Percentiles rank a stretch among this genome's conserved stretches.
Evolutionary conservation across 2,888 invertebrate genomes (phyloP).

Genomic region (Ormyrus rosae): DNA sequence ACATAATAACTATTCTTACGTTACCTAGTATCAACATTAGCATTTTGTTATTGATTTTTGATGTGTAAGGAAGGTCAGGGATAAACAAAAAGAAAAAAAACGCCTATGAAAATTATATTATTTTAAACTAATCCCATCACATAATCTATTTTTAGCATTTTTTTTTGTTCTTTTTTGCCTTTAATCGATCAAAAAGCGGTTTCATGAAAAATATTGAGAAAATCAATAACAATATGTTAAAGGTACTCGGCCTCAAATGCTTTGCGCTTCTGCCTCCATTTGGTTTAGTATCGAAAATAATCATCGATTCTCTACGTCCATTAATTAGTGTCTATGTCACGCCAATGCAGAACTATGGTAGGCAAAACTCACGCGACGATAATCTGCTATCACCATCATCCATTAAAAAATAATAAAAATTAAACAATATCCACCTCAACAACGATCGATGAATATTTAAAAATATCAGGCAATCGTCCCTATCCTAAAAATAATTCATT

Average conservation of each 20-base stretch:
- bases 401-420: constrained; percentile 33
- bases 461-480: constrained; percentile 40
- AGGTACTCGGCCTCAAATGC: constrained; percentile 55
- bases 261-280: constrained; percentile 47
- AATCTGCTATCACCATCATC: constrained; percentile 28
- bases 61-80: neutral
- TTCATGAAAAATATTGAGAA: constrained; percentile 37
- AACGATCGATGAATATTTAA: constrained; percentile 28
- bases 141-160: constrained; percentile 36
- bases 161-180: constrained; percentile 26
- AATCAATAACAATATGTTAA: constrained; percentile 57
- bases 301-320: constrained; percentile 55
- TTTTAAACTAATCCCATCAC: constrained; percentile 39
- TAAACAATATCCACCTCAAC: constrained; percentile 39
- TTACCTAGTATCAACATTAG: constrained; percentile 48
- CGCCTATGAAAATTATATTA: constrained; percentile 40
- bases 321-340: constrained; percentile 29
- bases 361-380: constrained; percentile 26
- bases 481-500: constrained; percentile 23
- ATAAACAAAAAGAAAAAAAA: constrained; percentile 25
- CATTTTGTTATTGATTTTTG: constrained; percentile 54
- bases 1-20: constrained; percentile 45
- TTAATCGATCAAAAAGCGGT: constrained; percentile 33
- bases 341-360: constrained; percentile 44
- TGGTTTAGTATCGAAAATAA: constrained; percentile 57